Evolutionary conservation across 2,888 invertebrate genomes (phyloP), one percentile per base, ranked within the genome.

Genomic region (Polydrusus pterygomalis): DNA sequence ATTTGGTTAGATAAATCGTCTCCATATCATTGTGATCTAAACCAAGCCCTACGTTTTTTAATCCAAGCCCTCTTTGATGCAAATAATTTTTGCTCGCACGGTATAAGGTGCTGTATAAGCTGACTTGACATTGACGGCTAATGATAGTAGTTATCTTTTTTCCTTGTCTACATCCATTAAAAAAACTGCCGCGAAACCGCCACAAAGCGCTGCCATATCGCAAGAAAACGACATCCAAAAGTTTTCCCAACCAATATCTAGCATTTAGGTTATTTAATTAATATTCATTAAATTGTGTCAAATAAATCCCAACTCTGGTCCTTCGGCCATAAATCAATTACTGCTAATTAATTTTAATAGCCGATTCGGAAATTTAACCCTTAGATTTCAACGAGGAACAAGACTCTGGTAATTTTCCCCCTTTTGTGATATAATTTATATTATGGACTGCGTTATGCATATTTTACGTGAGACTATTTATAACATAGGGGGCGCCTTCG

Each of bases 241-340:
- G 34, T 34, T 34, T 34, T 34, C 8, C 34, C 10, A 34, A 8
- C 34, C 34, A 43, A 43, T 3, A 6, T 70, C 25, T 25, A 25
- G 1, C 62, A 40, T 34, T 8, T 5, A 20, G n/a, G 40, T 18
- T 49, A 60, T 62, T 70, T 70, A 70, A 49, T 70, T 70, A 70
- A 49, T 70, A 62, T 70, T 70, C 70, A 70, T 70, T 70, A 70
- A 70, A 70, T 49, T 15, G 40, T 62, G 70, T 62, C 62, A 34
- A 62, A 62, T 62, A 17, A 65, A 70, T 49, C 51, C 62, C 70
- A 40, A 18, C 18, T 60, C n/a, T 20, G 38, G 49, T 34, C 56
- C 40, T 68, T 54, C 8, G 13, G 43, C 20, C 56, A 54, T 68
- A 68, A 68, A 68, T 56, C 68, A 68, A 68, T 68, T 68, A 68